Evolutionary conservation across 2,888 invertebrate genomes (phyloP).

Genomic region (Camponotus fellah): DNA sequence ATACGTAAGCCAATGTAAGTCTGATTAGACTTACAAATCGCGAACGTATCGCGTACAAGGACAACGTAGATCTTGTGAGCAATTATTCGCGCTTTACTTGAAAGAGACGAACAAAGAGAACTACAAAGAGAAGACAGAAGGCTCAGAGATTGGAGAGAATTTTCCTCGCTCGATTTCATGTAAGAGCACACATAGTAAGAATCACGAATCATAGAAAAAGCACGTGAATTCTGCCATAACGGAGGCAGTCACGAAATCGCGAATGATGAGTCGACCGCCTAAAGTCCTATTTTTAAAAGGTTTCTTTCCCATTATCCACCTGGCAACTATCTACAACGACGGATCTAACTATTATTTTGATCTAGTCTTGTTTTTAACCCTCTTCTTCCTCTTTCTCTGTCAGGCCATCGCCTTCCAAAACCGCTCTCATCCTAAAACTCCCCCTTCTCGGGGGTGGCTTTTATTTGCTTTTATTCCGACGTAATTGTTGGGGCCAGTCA

Average conservation of each 20-base stretch:
- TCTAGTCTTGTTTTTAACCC: conserved; percentile 83
- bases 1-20: conserved; percentile 44
- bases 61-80: conserved; percentile 51
- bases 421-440: conserved; percentile 52
- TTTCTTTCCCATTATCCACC: conserved; percentile 81
- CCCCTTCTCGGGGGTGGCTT: conserved; percentile 67
- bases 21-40: conserved; percentile 58
- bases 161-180: conserved; percentile 39
- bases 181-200: conserved; percentile 59
- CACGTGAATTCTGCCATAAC: conserved; percentile 77
- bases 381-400: conserved; percentile 38
- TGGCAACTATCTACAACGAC: conserved; percentile 82
- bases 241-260: conserved; percentile 83
- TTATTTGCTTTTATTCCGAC: conserved; percentile 84
- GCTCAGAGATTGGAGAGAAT: conserved; percentile 29
- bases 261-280: conserved; percentile 72
- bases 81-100: conserved; percentile 53
- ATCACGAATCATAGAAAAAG: conserved; percentile 62
- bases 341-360: conserved; percentile 84
- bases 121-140: conserved; percentile 21
- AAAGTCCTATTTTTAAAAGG: conserved; percentile 84
- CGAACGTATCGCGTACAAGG: conserved; percentile 51
- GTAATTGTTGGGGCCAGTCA: conserved; percentile 86
- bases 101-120: conserved; percentile 22
- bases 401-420: conserved; percentile 63